Base-by-base conservation (phyloP, 2,797 vertebrate genomes). In the Capromys pilorides region DNA sequence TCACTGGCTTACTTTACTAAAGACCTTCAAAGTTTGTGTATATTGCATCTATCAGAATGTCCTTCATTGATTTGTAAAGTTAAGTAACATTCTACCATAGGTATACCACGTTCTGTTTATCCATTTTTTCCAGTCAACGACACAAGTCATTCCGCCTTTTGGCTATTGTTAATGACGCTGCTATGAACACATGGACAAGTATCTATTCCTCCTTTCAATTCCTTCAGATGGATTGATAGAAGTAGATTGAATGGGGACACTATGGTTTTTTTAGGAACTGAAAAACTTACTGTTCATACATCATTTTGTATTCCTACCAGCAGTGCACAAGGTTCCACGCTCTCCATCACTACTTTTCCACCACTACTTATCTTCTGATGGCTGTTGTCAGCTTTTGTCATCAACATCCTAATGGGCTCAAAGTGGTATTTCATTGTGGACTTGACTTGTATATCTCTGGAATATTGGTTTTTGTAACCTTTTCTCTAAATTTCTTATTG, bases 381-480 rank as follows among this genome's bases (percentile, higher is more conserved):
- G 41, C 2, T 45, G 12, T 45, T 75, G 39, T 26, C 16, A 5
- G 41, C 9, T n/a, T 28, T 87, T 51, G 41, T 59, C 33, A 59
- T 54, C 77, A 41, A 18, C 21, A 59, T 33, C 24, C 19, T 75
- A 88, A 49, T 2, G 36, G 16, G 0, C 62, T 14, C 45, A 41
- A 90, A 93, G 80, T 77, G 24, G 8, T 45, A 45, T 45, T 45
- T 45, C 45, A 45, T 8, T 45, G 45, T 45, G 45, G 45, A 45
- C 45, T 93, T 94, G 90, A 93, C 79, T 75, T 94, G 19, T 26
- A 49, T 16, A 82, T 89, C 61, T 83, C 75, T 93, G n/a, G 67
- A 94, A 6, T 95, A 12, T n/a, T 92, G 33, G 6, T 89, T 98
- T 97, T 88, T 93, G 80, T 62, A 82, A 96, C 22, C 31, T 93